Percentiles rank a stretch among this genome's conserved stretches.
phyloP scores from a whole-genome alignment of 2,888 invertebrate genomes.

The Slavum lentiscoides region DNA sequence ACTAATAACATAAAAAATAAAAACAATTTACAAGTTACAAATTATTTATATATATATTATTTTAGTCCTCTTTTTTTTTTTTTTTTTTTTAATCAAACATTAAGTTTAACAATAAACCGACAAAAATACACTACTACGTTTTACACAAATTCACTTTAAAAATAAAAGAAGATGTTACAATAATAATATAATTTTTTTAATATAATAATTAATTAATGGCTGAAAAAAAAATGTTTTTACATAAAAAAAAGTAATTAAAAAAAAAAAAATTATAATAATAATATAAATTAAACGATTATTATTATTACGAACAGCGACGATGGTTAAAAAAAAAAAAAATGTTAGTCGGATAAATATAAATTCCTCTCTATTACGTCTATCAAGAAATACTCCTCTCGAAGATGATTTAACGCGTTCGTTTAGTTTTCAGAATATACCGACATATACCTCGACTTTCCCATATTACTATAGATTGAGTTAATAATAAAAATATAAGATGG shows the following conservation, averaged over 20 bases:
- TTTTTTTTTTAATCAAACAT: conserved; percentile 32
- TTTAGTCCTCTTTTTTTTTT: conserved; percentile 35
- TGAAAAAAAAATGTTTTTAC: conserved; percentile 32
- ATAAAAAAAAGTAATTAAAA: conserved; percentile 26
- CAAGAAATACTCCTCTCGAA: background rate
- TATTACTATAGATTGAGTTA: conserved; percentile 9
- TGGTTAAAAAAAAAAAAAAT: conserved; percentile 20
- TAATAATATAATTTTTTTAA: conserved; percentile 1
- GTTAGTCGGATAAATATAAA: conserved; percentile 25
- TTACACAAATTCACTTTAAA: conserved; percentile 21
- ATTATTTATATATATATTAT: conserved; percentile 41
- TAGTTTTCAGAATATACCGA: background rate
- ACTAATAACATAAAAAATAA: conserved; percentile 27
- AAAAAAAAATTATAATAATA: conserved; percentile 25
- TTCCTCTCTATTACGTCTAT: conserved; percentile 10
- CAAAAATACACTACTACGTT: conserved; percentile 27
- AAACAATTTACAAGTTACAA: conserved; percentile 43
- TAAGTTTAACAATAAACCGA: conserved; percentile 41
- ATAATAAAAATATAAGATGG: conserved; percentile 38
- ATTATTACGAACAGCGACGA: conserved; percentile 14
- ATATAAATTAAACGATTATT: conserved; percentile 15
- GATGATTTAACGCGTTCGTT: conserved; percentile 19
- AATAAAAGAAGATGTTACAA: conserved; percentile 24
- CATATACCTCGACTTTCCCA: background rate
- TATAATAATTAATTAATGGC: conserved; percentile 32